Evolutionary conservation across 2,888 invertebrate species (phyloP).

Genomic region (Aspidapion aeneum): DNA sequence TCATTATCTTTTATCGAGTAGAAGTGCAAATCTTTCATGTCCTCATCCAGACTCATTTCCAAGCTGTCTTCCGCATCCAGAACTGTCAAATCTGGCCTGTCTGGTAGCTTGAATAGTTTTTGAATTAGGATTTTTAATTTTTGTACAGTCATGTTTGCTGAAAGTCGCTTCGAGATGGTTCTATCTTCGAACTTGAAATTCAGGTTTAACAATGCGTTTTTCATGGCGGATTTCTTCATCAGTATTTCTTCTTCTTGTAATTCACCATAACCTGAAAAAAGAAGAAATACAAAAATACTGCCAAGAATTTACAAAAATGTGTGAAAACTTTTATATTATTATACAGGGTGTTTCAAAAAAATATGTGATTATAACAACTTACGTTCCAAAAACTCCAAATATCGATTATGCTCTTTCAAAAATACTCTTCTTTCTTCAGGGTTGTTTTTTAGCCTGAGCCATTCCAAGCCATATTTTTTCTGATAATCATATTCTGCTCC

Average conservation of each 20-base stretch:
- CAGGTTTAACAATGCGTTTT: conserved; percentile 64
- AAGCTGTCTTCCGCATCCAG: conserved; percentile 60
- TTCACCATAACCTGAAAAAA: conserved; percentile 71
- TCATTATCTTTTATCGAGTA: conserved; percentile 85
- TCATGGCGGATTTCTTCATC: conserved; percentile 57
- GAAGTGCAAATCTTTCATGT: conserved; percentile 75
- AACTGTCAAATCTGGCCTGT: conserved; percentile 51
- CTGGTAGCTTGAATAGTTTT: conserved; percentile 62
- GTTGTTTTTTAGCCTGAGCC: conserved; percentile 56
- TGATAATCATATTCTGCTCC: conserved; percentile 92
- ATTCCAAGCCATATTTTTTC: conserved; percentile 74
- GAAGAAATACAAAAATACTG: not conserved
- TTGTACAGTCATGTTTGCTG: conserved; percentile 75
- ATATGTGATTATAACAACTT: conserved; percentile 42
- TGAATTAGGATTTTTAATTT: conserved; percentile 79
- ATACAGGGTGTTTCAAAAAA: no score
- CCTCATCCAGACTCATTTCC: conserved; percentile 70
- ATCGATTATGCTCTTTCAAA: conserved; percentile 70
- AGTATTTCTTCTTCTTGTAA: conserved; percentile 72
- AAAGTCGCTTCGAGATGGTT: conserved; percentile 64
- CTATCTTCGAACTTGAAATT: conserved; percentile 54
- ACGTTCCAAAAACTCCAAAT: conserved; percentile 71
- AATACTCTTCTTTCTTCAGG: conserved; percentile 55
- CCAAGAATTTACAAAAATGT: conserved; percentile 4
- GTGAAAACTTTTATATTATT: no score